Conservation (phyloP, 2,113 vertebrate species). For the Coreoperca whiteheadi region DNA sequence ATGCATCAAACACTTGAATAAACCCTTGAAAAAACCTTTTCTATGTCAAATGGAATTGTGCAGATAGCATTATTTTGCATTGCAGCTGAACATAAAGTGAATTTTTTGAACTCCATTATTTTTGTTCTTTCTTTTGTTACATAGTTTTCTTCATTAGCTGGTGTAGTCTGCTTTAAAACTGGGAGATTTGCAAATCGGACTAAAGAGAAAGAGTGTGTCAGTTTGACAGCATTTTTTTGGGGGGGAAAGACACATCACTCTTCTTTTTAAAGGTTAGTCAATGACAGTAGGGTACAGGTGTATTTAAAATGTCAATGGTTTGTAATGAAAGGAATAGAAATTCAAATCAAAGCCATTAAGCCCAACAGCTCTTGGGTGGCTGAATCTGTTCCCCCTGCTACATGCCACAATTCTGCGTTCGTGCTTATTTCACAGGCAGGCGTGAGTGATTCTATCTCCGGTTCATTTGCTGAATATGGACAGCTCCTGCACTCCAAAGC, state of each 20-base stretch:
- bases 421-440: slow-evolving; percentile 53
- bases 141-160: background rate
- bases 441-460: slow-evolving; percentile 42
- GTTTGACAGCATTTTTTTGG: slow-evolving; percentile 10
- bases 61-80: background rate
- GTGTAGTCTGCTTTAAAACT: slow-evolving; percentile 10
- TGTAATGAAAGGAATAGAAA: slow-evolving; percentile 69
- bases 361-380: slow-evolving; percentile 31
- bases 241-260: slow-evolving; percentile 42
- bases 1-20: background rate
- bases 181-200: background rate
- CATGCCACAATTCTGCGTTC: slow-evolving; percentile 11
- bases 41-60: background rate
- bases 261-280: slow-evolving; percentile 65
- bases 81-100: background rate
- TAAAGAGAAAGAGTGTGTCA: background rate
- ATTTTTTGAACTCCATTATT: background rate
- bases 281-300: slow-evolving; percentile 45
- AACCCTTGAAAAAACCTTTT: background rate
- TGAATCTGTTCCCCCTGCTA: slow-evolving; percentile 26
- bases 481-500: slow-evolving; percentile 35
- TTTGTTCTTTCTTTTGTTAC: background rate
- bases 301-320: slow-evolving; percentile 76
- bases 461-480: slow-evolving; percentile 62
- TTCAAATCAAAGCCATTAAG: slow-evolving; percentile 68